phyloP scores from a whole-genome alignment of 2,113 vertebrate species.

The Prochilodus magdalenae region DNA sequence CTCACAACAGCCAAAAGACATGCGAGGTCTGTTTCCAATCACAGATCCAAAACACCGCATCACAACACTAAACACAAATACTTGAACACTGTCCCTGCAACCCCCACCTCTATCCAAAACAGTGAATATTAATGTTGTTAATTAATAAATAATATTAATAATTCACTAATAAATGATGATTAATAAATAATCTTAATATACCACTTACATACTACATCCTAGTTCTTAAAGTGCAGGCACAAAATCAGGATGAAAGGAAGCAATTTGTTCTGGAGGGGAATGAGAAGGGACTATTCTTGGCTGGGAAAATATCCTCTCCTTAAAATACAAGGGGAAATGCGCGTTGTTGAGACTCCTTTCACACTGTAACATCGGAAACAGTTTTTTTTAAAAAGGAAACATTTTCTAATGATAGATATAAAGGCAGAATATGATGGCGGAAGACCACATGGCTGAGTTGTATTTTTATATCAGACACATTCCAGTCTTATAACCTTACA shows the following conservation, averaged over 20 bases:
- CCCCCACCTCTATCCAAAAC: too few species aligned
- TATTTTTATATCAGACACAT: neutral
- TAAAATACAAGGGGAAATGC: neutral
- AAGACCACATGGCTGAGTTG: neutral
- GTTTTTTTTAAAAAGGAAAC: neutral
- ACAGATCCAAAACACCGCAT: too few species aligned
- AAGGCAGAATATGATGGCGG: neutral
- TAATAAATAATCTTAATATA: neutral
- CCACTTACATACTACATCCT: neutral
- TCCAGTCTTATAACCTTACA: too few species aligned
- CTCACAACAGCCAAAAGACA: too few species aligned
- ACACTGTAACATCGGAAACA: neutral
- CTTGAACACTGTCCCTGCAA: too few species aligned
- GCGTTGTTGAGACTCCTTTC: conserved; percentile 14
- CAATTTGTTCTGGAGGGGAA: neutral
- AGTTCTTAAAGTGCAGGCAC: neutral
- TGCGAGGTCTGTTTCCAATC: neutral
- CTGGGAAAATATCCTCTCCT: conserved; percentile 9
- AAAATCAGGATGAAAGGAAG: conserved; percentile 20
- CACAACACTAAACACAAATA: too few species aligned
- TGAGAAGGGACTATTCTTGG: conserved; percentile 6
- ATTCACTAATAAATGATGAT: too few species aligned
- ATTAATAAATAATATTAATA: too few species aligned
- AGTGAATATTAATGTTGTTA: too few species aligned
- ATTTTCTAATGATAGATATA: neutral